Evolutionary conservation across 2,113 vertebrate species (phyloP).

Genomic region (Centrocercus urophasianus): DNA sequence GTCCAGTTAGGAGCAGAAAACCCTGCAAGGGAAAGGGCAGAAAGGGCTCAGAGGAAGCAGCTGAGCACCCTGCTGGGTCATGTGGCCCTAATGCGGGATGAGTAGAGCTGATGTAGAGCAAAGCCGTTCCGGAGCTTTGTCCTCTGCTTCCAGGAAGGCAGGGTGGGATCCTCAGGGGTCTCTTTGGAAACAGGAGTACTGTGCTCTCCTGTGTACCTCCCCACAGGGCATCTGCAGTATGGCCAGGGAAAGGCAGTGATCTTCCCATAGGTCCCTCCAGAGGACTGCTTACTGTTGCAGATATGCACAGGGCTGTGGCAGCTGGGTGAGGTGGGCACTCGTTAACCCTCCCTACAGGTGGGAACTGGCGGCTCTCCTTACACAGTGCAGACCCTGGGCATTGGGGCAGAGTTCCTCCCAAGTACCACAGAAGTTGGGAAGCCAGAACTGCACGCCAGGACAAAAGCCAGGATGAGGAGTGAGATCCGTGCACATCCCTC

Average conservation of each 20-base stretch:
- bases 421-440: background rate
- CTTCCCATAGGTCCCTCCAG: background rate
- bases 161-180: background rate
- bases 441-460: background rate
- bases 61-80: background rate
- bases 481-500: background rate
- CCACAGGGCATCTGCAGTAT: background rate
- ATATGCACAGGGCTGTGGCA: background rate
- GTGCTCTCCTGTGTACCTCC: background rate
- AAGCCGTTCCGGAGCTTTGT: background rate
- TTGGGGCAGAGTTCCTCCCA: background rate
- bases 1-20: conserved; percentile 83
- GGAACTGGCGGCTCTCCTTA: background rate
- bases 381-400: rapidly evolving
- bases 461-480: background rate
- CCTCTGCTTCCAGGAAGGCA: background rate
- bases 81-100: background rate
- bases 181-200: background rate
- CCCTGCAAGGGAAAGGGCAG: conserved; percentile 74
- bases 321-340: background rate
- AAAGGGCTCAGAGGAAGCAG: conserved; percentile 14
- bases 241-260: background rate
- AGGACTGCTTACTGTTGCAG: background rate
- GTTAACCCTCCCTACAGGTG: background rate
- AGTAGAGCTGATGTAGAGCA: background rate